Percentiles rank a stretch among this genome's conserved stretches.
These are phyloP conservation scores for Gymnodraco acuticeps DNA, from an alignment of 2,797 vertebrate species.

Conservation along the genomic window DNA sequence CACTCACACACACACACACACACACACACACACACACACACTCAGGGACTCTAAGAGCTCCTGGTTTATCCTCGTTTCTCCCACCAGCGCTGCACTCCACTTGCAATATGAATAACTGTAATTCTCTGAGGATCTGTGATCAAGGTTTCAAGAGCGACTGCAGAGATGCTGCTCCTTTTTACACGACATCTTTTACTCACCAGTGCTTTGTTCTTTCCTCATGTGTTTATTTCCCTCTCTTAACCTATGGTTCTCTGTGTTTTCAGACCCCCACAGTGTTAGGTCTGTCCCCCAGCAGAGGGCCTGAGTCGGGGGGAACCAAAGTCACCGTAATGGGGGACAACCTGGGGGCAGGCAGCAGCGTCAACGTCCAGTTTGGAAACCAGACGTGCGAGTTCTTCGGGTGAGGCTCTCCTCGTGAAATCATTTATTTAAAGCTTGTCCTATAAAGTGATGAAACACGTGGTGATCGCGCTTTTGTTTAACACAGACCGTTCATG, in stretches of 20 bases:
- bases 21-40: not conserved
- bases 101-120: constrained; percentile 56
- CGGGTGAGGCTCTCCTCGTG: constrained; percentile 82
- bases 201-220: constrained; percentile 9
- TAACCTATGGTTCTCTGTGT: constrained; percentile 28
- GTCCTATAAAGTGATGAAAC: constrained; percentile 20
- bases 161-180: constrained; percentile 34
- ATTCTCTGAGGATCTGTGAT: constrained; percentile 59
- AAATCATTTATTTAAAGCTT: constrained; percentile 1
- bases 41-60: constrained; percentile 68
- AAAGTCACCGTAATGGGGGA: constrained; percentile 95
- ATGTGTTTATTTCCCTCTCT: constrained; percentile 11
- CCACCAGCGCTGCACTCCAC: constrained; percentile 38
- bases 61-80: constrained; percentile 55
- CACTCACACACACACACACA: constrained; percentile 58
- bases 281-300: constrained; percentile 90
- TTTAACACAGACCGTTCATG: constrained; percentile 13
- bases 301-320: constrained; percentile 96
- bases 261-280: constrained; percentile 90
- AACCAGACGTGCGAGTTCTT: constrained; percentile 98
- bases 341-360: constrained; percentile 94
- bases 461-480: constrained; percentile 11
- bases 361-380: constrained; percentile 90
- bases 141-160: constrained; percentile 35
- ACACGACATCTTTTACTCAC: constrained; percentile 28